A percentile compares a stretch with the other conserved stretches of the same genome.
Evolutionary conservation across 2,888 invertebrate species (phyloP).

Genomic region (Drosophila falleni): DNA sequence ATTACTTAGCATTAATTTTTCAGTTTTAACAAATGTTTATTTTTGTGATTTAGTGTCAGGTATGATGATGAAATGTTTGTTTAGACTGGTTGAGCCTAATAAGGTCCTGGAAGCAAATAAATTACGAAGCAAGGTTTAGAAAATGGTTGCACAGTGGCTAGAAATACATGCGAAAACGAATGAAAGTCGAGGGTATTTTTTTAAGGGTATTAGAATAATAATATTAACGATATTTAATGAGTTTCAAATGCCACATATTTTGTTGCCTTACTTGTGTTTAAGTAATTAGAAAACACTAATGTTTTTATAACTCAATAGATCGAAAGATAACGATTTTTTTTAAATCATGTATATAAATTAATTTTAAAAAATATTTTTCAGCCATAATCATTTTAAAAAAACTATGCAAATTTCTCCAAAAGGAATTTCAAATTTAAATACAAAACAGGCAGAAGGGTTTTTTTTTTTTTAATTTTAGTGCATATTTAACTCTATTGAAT

Average conservation of each 20-base stretch:
- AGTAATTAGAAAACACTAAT: too few relatives aligned
- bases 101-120: not conserved
- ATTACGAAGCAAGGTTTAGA: not conserved
- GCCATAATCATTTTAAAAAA: not conserved
- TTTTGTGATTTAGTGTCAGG: not conserved
- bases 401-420: not conserved
- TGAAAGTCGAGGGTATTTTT: too few relatives aligned
- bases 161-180: not conserved
- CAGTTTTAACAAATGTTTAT: constrained; percentile 3
- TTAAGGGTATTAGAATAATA: too few relatives aligned
- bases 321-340: too few relatives aligned
- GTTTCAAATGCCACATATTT: too few relatives aligned
- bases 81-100: not conserved
- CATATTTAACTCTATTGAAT: not conserved
- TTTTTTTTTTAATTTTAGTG: not conserved
- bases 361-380: too few relatives aligned
- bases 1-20: not conserved
- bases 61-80: not conserved
- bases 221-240: not conserved
- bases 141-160: not conserved
- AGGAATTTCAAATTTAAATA: not conserved
- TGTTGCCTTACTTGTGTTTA: too few relatives aligned
- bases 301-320: too few relatives aligned
- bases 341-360: too few relatives aligned
- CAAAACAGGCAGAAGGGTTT: not conserved